Conservation (phyloP, 1,140 invertebrate species). For the Scaptodrosophila lebanonensis region DNA sequence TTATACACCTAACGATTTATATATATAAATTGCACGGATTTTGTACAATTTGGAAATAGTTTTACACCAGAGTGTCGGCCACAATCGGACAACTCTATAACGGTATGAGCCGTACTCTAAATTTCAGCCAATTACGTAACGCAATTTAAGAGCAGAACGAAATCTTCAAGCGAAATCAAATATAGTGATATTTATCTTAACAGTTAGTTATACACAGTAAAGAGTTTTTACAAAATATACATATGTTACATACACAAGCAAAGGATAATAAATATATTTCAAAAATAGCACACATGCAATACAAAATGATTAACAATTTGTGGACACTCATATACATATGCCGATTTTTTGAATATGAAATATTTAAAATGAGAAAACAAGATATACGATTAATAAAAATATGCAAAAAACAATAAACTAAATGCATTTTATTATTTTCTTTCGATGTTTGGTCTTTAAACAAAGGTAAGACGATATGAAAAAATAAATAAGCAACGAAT, state of each 20-base stretch:
- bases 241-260: neutral
- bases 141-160: slow-evolving; percentile 31
- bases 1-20: slow-evolving; percentile 12
- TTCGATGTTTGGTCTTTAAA: too few species aligned
- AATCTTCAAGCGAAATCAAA: slow-evolving; percentile 67
- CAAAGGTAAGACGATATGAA: too few species aligned
- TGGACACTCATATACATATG: too few species aligned
- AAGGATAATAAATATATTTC: slow-evolving; percentile 14
- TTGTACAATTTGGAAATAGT: slow-evolving; percentile 11
- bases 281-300: slow-evolving; percentile 28
- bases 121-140: too few species aligned
- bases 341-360: slow-evolving; percentile 25
- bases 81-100: too few species aligned
- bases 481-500: too few species aligned
- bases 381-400: slow-evolving; percentile 36
- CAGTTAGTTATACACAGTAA: slow-evolving; percentile 23
- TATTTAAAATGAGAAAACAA: slow-evolving; percentile 35
- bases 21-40: slow-evolving; percentile 15
- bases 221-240: slow-evolving; percentile 29
- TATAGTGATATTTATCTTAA: slow-evolving; percentile 74
- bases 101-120: too few species aligned
- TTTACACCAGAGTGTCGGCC: slow-evolving; percentile 2
- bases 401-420: slow-evolving; percentile 31
- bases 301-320: neutral
- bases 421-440: neutral